phyloP scores from a whole-genome alignment of 2,113 vertebrate genomes.

The Raja brachyura region DNA sequence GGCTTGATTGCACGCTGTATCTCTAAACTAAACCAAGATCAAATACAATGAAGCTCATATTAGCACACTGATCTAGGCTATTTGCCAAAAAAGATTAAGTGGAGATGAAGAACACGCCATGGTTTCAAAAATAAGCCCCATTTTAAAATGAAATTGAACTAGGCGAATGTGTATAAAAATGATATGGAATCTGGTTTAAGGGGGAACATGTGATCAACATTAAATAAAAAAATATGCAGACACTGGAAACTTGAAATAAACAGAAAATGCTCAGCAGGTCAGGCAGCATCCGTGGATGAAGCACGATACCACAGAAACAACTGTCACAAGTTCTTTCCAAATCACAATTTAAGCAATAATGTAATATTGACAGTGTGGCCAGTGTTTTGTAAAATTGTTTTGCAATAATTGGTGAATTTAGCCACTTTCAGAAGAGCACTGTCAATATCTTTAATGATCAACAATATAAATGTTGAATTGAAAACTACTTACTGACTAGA shows the following conservation, averaged over 20 bases:
- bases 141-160: too few relatives aligned
- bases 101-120: not conserved
- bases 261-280: too few relatives aligned
- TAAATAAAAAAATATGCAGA: too few relatives aligned
- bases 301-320: too few relatives aligned
- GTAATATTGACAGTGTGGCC: not conserved
- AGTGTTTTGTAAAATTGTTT: not conserved
- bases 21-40: too few relatives aligned
- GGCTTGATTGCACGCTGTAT: too few relatives aligned
- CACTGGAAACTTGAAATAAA: too few relatives aligned
- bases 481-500: not conserved
- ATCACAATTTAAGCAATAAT: not conserved
- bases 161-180: not conserved
- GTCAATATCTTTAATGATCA: not conserved
- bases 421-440: not conserved
- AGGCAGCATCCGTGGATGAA: too few relatives aligned
- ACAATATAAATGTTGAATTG: not conserved
- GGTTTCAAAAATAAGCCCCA: not conserved
- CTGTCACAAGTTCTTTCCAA: not conserved
- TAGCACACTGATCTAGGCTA: too few relatives aligned
- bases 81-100: not conserved
- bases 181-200: not conserved
- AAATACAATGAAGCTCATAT: too few relatives aligned
- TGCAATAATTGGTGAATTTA: not conserved
- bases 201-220: not conserved